Conservation (phyloP, 2,888 invertebrate genomes). For the Rotaria magnacalcarata region DNA sequence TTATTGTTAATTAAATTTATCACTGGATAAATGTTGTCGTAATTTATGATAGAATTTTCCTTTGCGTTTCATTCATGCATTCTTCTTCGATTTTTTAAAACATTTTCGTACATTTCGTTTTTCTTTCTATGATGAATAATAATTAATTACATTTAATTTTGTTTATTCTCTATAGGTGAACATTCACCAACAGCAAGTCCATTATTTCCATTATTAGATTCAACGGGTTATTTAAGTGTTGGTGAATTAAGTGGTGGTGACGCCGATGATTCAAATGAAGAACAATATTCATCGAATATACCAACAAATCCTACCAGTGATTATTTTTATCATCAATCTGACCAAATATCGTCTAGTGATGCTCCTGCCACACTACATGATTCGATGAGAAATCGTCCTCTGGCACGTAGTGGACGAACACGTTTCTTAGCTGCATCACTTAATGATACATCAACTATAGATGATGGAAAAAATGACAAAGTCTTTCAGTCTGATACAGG, state of each 20-base stretch:
- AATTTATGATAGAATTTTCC: too few species aligned
- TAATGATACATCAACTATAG: not conserved
- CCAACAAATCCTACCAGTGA: not conserved
- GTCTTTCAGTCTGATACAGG: not conserved
- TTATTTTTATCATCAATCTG: constrained; percentile 2
- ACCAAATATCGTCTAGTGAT: constrained; percentile 7
- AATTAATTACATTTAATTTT: not conserved
- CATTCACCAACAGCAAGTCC: constrained; percentile 10
- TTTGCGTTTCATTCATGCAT: too few species aligned
- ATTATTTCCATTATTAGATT: not conserved
- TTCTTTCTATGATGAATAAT: not conserved
- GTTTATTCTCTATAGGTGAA: not conserved
- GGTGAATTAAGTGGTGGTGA: not conserved
- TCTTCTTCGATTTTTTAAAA: too few species aligned
- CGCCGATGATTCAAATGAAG: not conserved
- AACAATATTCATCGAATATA: not conserved
- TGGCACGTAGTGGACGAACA: not conserved
- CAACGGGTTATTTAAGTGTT: constrained; percentile 24
- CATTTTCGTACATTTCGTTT: too few species aligned
- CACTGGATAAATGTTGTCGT: too few species aligned
- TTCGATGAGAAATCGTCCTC: not conserved
- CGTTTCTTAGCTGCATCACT: not conserved
- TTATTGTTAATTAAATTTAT: too few species aligned
- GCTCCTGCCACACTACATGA: not conserved
- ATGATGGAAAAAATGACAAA: not conserved